phyloP scores from a whole-genome alignment of 2,888 invertebrate species.

The Tillus elongatus region DNA sequence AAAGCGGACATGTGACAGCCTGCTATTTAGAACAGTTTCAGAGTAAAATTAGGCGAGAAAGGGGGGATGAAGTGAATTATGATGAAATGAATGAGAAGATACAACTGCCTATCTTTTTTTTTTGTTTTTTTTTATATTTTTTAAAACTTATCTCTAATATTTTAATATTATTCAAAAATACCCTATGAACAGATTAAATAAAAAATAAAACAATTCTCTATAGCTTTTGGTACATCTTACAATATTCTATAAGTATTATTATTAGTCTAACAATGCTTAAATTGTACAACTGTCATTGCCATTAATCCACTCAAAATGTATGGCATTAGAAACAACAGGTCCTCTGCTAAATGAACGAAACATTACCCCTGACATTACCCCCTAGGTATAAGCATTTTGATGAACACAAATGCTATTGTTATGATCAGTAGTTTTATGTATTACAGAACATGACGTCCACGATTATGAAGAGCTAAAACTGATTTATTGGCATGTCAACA shows the following conservation, averaged over 20 bases:
- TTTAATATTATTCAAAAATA: conserved; percentile 32
- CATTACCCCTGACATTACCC: too few species aligned
- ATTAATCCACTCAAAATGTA: too few species aligned
- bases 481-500: too few species aligned
- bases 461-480: too few species aligned
- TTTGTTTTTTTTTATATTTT: conserved; percentile 20
- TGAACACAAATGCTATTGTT: too few species aligned
- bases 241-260: conserved; percentile 4
- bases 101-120: conserved; percentile 20
- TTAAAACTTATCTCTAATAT: conserved; percentile 24
- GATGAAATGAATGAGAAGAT: conserved; percentile 2
- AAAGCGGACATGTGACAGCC: too few species aligned
- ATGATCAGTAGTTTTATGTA: too few species aligned
- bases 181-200: conserved; percentile 29
- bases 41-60: too few species aligned
- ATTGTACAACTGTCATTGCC: conserved; percentile 29
- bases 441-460: too few species aligned
- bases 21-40: too few species aligned
- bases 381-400: too few species aligned
- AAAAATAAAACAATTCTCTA: conserved; percentile 34
- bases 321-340: conserved; percentile 18
- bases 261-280: conserved; percentile 30
- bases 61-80: too few species aligned
- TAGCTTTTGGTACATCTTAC: conserved; percentile 30
- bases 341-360: conserved; percentile 4